Base-by-base conservation (phyloP, 2,113 vertebrate genomes). In the Polyodon spathula region DNA sequence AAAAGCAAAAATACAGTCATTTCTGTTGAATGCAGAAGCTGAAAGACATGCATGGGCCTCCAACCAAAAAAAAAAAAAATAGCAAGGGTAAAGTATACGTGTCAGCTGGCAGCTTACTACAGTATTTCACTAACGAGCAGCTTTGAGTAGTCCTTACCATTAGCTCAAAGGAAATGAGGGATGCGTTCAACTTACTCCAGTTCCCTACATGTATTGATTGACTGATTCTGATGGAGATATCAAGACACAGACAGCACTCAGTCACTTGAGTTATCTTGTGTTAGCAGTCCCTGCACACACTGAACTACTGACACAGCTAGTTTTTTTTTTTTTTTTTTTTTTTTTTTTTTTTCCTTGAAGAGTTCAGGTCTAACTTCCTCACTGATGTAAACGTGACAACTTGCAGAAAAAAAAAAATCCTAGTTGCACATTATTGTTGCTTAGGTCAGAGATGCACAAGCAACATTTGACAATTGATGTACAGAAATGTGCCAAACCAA, bases 61-160 rank as follows among this genome's bases (percentile, higher is more conserved):
- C 46, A 50, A 50, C 46, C 46, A 7, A 50, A 50, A 50, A 50
- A 50, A 50, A n/a, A n/a, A n/a, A n/a, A 14, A 50, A 50, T 50
- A 50, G 46, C 46, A 50, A 50, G 46, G 11, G 46, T n/a, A 50
- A 50, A 12, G 46, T 7, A 50, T 50, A 10, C 62, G 56, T 63
- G 16, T 62, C 46, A 50, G 6, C n/a, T 65, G 69, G 66, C 51
- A 59, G 65, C 71, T 71, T 59, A 59, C 59, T 70, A 64, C 63
- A 78, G 73, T 72, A 76, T 73, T 71, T 77, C 67, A 69, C 76
- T 80, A 81, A 81, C 76, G 80, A 81, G 80, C 75, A 73, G 71
- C 72, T 78, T 71, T 75, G 42, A 72, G 71, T 66, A 65, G 66
- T 64, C 61, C 73, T 69, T 67, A 54, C 67, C 64, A 66, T 69